Percentiles rank a stretch among this genome's conserved stretches.
Evolutionary conservation across 2,888 invertebrate genomes (phyloP).

Genomic region (Amphipoea oculea): DNA sequence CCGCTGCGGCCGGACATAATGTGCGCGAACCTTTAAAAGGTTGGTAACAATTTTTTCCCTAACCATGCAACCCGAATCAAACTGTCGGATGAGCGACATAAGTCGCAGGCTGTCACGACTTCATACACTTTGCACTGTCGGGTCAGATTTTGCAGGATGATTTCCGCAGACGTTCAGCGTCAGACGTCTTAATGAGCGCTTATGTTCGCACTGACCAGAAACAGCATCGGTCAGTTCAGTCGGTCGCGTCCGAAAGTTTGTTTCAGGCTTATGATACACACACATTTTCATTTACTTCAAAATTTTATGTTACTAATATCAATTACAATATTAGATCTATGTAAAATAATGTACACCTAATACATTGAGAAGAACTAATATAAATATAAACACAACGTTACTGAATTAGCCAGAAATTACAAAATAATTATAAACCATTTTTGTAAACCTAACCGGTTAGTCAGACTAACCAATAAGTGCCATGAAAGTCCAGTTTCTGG

Average conservation of each 20-base stretch:
- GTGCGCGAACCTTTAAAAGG: not conserved
- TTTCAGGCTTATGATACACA: conserved; percentile 15
- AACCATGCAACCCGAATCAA: conserved; percentile 15
- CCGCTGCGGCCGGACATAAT: no score
- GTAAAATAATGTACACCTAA: conserved; percentile 37
- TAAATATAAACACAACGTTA: conserved; percentile 34
- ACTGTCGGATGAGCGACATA: not conserved
- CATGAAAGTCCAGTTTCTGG: conserved; percentile 4
- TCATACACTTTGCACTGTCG: not conserved
- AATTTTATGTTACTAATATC: conserved; percentile 37
- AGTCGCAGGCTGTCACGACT: not conserved
- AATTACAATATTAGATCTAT: conserved; percentile 44
- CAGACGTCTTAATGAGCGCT: not conserved
- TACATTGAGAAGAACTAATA: conserved; percentile 24
- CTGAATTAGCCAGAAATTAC: conserved; percentile 43
- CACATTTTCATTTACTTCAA: conserved; percentile 22
- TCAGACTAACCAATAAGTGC: conserved; percentile 49
- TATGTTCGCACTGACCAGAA: not conserved
- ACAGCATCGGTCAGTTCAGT: not conserved
- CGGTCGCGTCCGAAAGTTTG: conserved; percentile 14
- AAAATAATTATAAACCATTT: conserved; percentile 34
- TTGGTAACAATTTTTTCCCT: conserved; percentile 58
- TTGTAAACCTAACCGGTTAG: conserved; percentile 39
- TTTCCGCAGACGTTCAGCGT: not conserved
- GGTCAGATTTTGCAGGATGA: not conserved